Evolutionary conservation across 1,140 invertebrate genomes (phyloP).

Genomic region (Carposina sasakii): DNA sequence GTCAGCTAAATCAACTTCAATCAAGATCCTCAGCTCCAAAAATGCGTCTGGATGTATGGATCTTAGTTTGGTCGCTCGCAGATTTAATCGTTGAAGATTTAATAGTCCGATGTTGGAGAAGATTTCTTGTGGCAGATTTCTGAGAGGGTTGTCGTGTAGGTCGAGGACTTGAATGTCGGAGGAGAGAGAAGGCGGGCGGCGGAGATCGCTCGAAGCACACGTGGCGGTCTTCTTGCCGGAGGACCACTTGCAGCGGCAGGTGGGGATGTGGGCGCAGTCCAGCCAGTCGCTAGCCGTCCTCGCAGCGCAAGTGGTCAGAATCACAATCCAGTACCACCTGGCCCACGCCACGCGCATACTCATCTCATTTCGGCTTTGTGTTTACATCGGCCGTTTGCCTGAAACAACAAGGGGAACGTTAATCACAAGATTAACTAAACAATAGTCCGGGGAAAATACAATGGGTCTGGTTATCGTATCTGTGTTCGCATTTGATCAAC

Average conservation of each 20-base stretch:
- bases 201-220: slow-evolving; percentile 83
- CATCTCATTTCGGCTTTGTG: slow-evolving; percentile 67
- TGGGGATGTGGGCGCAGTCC: slow-evolving; percentile 80
- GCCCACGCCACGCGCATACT: slow-evolving; percentile 69
- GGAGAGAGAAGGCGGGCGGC: slow-evolving; percentile 83
- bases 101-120: slow-evolving; percentile 85
- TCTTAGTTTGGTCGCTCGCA: slow-evolving; percentile 81
- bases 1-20: slow-evolving; percentile 89
- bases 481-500: neutral
- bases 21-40: slow-evolving; percentile 87
- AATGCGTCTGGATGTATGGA: slow-evolving; percentile 88
- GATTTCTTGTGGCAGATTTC: slow-evolving; percentile 82
- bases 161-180: slow-evolving; percentile 90
- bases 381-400: slow-evolving; percentile 63
- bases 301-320: slow-evolving; percentile 66
- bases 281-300: slow-evolving; percentile 80
- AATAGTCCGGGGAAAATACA: slow-evolving; percentile 24
- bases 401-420: slow-evolving; percentile 47
- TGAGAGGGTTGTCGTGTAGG: slow-evolving; percentile 85
- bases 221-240: slow-evolving; percentile 90
- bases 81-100: slow-evolving; percentile 87
- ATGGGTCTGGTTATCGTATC: slow-evolving; percentile 22
- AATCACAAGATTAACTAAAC: slow-evolving; percentile 36
- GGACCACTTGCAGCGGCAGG: slow-evolving; percentile 91
- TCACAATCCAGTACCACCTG: slow-evolving; percentile 68